phyloP scores from a whole-genome alignment of 2,888 invertebrate species.

The Halocaridina rubra region DNA sequence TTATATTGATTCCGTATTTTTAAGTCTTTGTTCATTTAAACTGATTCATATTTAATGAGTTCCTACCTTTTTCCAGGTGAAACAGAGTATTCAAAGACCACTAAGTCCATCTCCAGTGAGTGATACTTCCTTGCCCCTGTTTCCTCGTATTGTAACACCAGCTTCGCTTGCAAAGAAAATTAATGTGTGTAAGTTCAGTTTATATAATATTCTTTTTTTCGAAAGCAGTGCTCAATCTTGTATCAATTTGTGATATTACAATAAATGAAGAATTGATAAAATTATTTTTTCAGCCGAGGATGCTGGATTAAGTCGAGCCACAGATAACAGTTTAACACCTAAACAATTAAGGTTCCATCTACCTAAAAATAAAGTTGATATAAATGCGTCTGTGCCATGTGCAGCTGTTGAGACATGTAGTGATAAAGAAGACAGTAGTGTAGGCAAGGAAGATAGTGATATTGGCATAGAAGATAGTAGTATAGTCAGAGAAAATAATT shows the following conservation, averaged over 20 bases:
- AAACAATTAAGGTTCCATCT: conserved; percentile 62
- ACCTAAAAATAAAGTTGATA: conserved; percentile 17
- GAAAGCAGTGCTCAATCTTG: no score
- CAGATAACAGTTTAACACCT: conserved; percentile 47
- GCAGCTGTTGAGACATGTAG: not conserved
- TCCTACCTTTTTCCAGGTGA: conserved; percentile 38
- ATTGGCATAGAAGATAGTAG: not conserved
- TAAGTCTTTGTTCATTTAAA: no score
- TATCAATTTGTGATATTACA: no score
- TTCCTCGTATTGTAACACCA: conserved; percentile 18
- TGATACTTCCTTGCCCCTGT: conserved; percentile 19
- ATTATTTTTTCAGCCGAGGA: not conserved
- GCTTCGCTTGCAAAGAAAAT: conserved; percentile 30
- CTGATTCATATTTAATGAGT: no score
- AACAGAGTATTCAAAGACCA: conserved; percentile 39
- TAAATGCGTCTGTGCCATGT: not conserved
- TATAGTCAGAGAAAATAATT: no score
- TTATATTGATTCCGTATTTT: no score
- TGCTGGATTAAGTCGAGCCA: not conserved
- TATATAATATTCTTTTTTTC: no score
- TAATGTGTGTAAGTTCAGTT: conserved; percentile 12
- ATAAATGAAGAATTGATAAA: no score
- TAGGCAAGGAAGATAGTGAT: not conserved
- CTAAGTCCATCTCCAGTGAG: conserved; percentile 30
- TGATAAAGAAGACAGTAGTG: not conserved